These are phyloP conservation scores for Okapia johnstoni DNA, from an alignment of 2,113 vertebrate genomes.

Conservation along the genomic window DNA sequence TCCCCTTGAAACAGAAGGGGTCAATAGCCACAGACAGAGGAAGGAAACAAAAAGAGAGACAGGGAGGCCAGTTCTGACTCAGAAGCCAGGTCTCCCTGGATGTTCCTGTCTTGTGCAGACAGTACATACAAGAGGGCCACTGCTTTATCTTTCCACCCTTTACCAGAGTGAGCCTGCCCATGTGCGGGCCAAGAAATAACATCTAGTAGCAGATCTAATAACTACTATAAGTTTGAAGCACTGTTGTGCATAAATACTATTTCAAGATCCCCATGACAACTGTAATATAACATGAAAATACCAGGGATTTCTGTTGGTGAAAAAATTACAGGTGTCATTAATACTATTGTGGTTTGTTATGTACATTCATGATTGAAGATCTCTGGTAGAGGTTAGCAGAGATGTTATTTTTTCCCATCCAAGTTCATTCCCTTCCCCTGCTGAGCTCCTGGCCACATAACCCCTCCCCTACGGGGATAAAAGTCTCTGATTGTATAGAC, in stretches of 20 bases:
- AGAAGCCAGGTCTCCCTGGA: not conserved
- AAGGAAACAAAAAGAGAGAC: not conserved
- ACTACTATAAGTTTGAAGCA: not conserved
- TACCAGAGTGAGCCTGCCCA: not conserved
- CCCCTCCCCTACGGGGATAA: not conserved
- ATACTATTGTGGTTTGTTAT: not conserved
- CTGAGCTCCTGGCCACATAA: not conserved
- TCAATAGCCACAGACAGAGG: too few relatives aligned
- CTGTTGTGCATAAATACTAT: not conserved
- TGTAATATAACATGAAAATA: not conserved
- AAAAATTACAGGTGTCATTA: not conserved
- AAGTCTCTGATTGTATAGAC: not conserved
- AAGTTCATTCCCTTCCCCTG: not conserved
- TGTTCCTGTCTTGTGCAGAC: not conserved
- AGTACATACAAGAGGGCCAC: not conserved
- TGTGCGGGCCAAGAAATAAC: fast-evolving
- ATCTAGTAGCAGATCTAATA: not conserved
- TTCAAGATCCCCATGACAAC: not conserved
- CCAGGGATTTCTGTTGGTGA: not conserved
- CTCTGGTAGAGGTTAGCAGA: not conserved
- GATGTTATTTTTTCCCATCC: not conserved
- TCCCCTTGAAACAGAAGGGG: not conserved
- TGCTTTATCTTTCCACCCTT: not conserved
- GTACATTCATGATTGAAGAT: not conserved
- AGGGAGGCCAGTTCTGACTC: too few relatives aligned